Conservation (phyloP, 2,797 vertebrate genomes). For the Xiphophorus birchmanni region DNA sequence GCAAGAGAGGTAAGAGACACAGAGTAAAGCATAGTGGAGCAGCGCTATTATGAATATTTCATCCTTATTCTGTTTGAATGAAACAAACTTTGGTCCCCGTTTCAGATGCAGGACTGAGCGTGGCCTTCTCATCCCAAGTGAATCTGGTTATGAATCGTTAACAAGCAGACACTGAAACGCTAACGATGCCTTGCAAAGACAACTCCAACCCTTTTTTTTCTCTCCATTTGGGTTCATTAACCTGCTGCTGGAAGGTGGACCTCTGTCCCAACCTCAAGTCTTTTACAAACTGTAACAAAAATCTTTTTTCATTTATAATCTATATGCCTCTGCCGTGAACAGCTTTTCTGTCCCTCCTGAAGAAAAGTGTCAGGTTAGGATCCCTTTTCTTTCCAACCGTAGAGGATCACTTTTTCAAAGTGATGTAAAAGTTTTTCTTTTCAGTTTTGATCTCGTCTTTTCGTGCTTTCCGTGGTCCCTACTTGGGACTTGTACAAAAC, state of each 20-base stretch:
- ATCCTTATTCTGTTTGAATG: conserved; percentile 74
- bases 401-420: no score
- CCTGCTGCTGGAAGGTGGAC: background rate
- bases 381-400: no score
- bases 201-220: background rate
- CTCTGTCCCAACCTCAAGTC: background rate
- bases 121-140: conserved; percentile 37
- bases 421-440: background rate
- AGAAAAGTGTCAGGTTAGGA: background rate
- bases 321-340: background rate
- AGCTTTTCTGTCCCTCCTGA: background rate
- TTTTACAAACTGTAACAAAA: background rate
- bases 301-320: background rate
- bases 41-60: conserved; percentile 69
- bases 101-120: conserved; percentile 42
- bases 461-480: background rate
- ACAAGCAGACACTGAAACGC: background rate
- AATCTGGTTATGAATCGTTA: conserved; percentile 45
- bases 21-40: conserved; percentile 46
- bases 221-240: background rate
- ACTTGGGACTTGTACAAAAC: background rate
- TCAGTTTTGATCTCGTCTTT: background rate
- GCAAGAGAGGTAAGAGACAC: conserved; percentile 39
- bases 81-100: conserved; percentile 59
- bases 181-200: background rate